phyloP scores from a whole-genome alignment of 2,797 vertebrate genomes.

The Mycteria americana region DNA sequence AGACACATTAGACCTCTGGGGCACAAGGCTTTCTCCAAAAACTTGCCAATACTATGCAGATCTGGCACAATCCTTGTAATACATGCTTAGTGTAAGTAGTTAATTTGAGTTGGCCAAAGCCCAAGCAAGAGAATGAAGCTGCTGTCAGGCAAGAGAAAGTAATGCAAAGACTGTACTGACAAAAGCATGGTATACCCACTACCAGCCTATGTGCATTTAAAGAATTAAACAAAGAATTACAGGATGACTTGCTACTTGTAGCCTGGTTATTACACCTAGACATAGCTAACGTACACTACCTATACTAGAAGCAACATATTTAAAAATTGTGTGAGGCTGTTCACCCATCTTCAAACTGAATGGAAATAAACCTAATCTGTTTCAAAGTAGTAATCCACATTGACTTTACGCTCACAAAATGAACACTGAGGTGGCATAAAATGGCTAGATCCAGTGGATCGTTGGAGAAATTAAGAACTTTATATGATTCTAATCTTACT shows the following conservation, averaged over 20 bases:
- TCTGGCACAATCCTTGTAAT: neutral
- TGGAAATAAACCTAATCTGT: neutral
- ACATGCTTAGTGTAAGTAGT: neutral
- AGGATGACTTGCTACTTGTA: neutral
- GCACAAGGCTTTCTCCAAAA: neutral
- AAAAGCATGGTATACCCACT: neutral
- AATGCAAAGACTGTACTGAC: neutral
- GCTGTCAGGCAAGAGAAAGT: neutral
- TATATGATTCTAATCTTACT: neutral
- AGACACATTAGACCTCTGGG: neutral
- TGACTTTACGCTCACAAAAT: neutral
- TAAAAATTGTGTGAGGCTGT: neutral
- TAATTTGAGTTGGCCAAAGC: slow-evolving; percentile 9
- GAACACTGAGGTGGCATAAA: neutral
- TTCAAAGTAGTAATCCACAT: neutral
- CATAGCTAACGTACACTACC: neutral
- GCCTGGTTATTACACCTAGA: neutral
- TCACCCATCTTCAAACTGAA: neutral
- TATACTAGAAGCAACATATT: neutral
- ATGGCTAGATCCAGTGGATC: neutral
- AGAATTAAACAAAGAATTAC: neutral
- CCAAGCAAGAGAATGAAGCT: slow-evolving; percentile 12
- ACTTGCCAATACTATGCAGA: neutral
- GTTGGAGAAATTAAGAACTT: neutral
- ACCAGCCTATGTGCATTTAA: neutral